Evolutionary conservation across 2,888 invertebrate species (phyloP).

Genomic region (Pasiphila rectangulata): DNA sequence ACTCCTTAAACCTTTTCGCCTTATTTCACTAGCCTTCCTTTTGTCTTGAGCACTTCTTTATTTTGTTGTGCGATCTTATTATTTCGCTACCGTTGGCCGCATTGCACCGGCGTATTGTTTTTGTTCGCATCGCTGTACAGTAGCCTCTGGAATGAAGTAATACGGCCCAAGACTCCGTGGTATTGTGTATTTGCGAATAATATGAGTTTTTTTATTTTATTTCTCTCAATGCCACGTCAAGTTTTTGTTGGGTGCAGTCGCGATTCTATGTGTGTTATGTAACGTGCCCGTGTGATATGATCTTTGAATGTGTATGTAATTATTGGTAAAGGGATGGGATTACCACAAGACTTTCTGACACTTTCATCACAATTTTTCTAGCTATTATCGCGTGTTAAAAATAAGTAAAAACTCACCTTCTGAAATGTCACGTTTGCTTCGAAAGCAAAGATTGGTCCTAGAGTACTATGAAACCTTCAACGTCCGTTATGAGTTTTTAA

Average conservation of each 20-base stretch:
- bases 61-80: conserved; percentile 80
- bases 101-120: conserved; percentile 67
- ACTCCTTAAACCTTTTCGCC: conserved; percentile 77
- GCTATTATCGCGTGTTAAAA: no score
- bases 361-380: no score
- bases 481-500: no score
- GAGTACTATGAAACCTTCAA: no score
- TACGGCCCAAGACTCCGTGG: conserved; percentile 66
- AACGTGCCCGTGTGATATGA: conserved; percentile 51
- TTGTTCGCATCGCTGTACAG: conserved; percentile 63
- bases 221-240: conserved; percentile 57
- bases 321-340: conserved; percentile 34
- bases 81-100: conserved; percentile 79
- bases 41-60: conserved; percentile 78
- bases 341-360: no score
- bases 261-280: conserved; percentile 58
- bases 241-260: conserved; percentile 53
- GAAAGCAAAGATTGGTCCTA: no score
- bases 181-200: conserved; percentile 70
- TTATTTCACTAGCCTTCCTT: conserved; percentile 77
- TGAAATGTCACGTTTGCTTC: no score
- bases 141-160: conserved; percentile 75
- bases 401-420: no score
- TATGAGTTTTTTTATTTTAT: conserved; percentile 49
- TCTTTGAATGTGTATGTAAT: conserved; percentile 48